Evolutionary conservation across 2,888 invertebrate species (phyloP).

Genomic region (Acronicta aceris): DNA sequence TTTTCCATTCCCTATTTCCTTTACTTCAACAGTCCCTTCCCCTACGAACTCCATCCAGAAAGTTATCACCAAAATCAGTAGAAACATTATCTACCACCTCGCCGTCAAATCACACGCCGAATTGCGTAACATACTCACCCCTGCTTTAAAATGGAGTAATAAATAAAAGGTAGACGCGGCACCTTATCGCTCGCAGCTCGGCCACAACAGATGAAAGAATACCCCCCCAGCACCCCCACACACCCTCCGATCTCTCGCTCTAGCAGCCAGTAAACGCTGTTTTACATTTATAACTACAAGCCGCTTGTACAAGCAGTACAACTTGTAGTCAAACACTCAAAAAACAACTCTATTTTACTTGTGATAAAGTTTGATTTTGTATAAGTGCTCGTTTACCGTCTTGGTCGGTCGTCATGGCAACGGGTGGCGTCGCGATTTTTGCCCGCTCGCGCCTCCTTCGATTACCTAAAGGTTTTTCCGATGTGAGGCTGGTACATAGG

Average conservation of each 20-base stretch:
- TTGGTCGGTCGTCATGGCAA: conserved; percentile 72
- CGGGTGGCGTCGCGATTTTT: conserved; percentile 81
- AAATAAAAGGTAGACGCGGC: conserved; percentile 85
- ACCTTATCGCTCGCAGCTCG: conserved; percentile 77
- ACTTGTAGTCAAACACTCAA: conserved; percentile 43
- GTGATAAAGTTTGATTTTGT: conserved; percentile 52
- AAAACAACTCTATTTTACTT: conserved; percentile 54
- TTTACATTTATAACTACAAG: conserved; percentile 89
- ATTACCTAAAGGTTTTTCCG: conserved; percentile 77
- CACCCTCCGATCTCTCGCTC: conserved; percentile 61
- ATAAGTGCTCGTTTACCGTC: conserved; percentile 55
- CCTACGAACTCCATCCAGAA: conserved; percentile 58
- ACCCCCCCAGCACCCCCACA: conserved; percentile 62
- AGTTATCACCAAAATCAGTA: conserved; percentile 60
- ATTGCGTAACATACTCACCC: conserved; percentile 82
- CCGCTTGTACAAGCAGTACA: conserved; percentile 62
- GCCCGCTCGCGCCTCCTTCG: conserved; percentile 78
- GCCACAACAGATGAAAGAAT: conserved; percentile 84
- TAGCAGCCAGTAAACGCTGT: conserved; percentile 78
- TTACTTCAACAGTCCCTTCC: conserved; percentile 41
- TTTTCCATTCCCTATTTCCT: conserved; percentile 3
- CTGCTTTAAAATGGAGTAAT: conserved; percentile 87
- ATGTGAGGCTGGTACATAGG: conserved; percentile 64
- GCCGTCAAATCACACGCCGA: conserved; percentile 70
- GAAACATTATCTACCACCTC: conserved; percentile 58